Percentiles rank a stretch among this genome's conserved stretches.
Conservation (phyloP, 2,113 vertebrate species). For the Ctenomys sociabilis region DNA sequence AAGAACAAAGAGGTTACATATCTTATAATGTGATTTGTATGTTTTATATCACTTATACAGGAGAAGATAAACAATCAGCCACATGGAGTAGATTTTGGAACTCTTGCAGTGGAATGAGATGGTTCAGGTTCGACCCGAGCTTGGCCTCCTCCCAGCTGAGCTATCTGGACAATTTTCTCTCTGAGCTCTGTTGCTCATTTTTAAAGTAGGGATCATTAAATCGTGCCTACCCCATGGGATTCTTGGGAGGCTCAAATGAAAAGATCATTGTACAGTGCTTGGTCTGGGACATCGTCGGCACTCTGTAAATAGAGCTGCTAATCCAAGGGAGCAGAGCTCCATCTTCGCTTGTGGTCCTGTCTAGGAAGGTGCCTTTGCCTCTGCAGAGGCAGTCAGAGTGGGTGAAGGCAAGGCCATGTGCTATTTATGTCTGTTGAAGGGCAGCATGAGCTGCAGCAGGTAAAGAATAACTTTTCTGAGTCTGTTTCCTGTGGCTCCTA, state of each 20-base stretch:
- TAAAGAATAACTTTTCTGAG: not conserved
- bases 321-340: not conserved
- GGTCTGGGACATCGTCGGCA: not conserved
- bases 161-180: not conserved
- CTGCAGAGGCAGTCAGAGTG: not conserved
- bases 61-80: not conserved
- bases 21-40: not conserved
- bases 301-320: conserved; percentile 1
- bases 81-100: not conserved
- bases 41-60: not conserved
- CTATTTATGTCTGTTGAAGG: not conserved
- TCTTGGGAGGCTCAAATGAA: conserved; percentile 20
- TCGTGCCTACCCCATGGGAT: not conserved
- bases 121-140: too few relatives aligned
- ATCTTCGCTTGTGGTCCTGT: not conserved
- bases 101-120: not conserved
- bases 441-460: not conserved
- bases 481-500: not conserved
- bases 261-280: not conserved
- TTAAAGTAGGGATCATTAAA: not conserved
- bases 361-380: not conserved
- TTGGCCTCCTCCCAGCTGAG: not conserved
- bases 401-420: not conserved
- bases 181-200: not conserved
- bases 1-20: not conserved